Percentiles rank a stretch among this genome's conserved stretches.
Conservation (phyloP, 92 coral and sea anemone species). For the Desmophyllum pertusum region DNA sequence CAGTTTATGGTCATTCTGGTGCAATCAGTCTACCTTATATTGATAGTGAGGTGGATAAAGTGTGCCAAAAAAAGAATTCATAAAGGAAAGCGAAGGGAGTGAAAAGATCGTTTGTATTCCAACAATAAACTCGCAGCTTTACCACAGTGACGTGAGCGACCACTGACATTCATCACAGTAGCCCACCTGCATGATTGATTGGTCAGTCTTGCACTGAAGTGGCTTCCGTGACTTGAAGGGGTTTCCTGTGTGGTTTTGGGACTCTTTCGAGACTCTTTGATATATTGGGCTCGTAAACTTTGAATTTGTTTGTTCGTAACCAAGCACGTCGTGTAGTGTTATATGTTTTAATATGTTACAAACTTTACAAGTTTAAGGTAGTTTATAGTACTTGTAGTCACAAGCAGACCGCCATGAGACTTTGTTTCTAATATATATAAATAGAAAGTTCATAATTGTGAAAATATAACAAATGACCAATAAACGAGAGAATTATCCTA, state of each 20-base stretch:
- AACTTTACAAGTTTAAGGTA: not conserved
- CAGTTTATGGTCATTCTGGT: not conserved
- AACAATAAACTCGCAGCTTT: not conserved
- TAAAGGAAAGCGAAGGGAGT: not conserved
- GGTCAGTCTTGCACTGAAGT: constrained; percentile 14
- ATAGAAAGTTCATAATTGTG: not conserved
- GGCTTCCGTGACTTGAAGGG: constrained; percentile 15
- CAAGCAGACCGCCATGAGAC: not conserved
- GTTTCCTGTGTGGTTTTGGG: constrained; percentile 18
- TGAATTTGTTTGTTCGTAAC: constrained; percentile 22
- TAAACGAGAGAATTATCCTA: constrained; percentile 3
- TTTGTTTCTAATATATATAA: not conserved
- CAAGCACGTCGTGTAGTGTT: not conserved
- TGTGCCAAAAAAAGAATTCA: not conserved
- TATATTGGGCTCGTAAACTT: constrained; percentile 23
- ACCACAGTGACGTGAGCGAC: constrained; percentile 16
- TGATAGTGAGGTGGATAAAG: not conserved
- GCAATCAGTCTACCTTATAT: not conserved
- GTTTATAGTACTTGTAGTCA: not conserved
- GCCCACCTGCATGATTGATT: not conserved
- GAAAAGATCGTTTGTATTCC: not conserved
- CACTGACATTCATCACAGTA: not conserved
- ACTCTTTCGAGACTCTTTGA: not conserved
- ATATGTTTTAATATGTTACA: not conserved
- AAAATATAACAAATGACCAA: not conserved